A percentile compares a stretch with the other conserved stretches of the same genome.
phyloP scores from a whole-genome alignment of 2,888 invertebrate species.

The Ceramica pisi region DNA sequence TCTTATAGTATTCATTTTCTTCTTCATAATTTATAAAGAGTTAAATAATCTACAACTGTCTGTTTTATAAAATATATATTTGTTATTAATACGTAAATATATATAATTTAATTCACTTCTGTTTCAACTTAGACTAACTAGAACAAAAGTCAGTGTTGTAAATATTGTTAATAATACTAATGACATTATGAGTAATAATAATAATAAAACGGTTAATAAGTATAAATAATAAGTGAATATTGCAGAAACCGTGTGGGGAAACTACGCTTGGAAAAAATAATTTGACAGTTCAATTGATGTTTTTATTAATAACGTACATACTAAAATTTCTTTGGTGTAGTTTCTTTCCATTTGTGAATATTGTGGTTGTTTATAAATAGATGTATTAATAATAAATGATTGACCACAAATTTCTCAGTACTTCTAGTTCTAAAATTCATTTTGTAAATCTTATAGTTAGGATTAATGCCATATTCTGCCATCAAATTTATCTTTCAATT shows the following conservation, averaged over 20 bases:
- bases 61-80: slow-evolving; percentile 36
- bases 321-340: slow-evolving; percentile 85
- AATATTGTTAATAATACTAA: slow-evolving; percentile 76
- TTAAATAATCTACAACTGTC: slow-evolving; percentile 35
- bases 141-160: slow-evolving; percentile 78
- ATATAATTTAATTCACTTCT: slow-evolving; percentile 43
- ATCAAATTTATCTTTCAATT: slow-evolving; percentile 34
- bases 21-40: slow-evolving; percentile 29
- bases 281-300: slow-evolving; percentile 87
- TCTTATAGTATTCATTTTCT: slow-evolving; percentile 37
- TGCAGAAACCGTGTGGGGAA: slow-evolving; percentile 89
- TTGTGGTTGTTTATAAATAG: slow-evolving; percentile 75
- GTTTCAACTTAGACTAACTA: slow-evolving; percentile 59
- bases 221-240: slow-evolving; percentile 72
- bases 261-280: slow-evolving; percentile 90
- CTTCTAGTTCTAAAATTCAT: slow-evolving; percentile 60
- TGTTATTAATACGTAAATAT: slow-evolving; percentile 33
- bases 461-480: slow-evolving; percentile 65
- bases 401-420: slow-evolving; percentile 62
- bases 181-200: slow-evolving; percentile 66
- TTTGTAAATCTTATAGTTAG: slow-evolving; percentile 60
- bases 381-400: slow-evolving; percentile 58
- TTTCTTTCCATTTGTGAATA: slow-evolving; percentile 85
- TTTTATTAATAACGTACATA: slow-evolving; percentile 79
- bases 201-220: slow-evolving; percentile 63